Conservation (phyloP, 2,797 vertebrate species). For the Peromyscus nudipes region DNA sequence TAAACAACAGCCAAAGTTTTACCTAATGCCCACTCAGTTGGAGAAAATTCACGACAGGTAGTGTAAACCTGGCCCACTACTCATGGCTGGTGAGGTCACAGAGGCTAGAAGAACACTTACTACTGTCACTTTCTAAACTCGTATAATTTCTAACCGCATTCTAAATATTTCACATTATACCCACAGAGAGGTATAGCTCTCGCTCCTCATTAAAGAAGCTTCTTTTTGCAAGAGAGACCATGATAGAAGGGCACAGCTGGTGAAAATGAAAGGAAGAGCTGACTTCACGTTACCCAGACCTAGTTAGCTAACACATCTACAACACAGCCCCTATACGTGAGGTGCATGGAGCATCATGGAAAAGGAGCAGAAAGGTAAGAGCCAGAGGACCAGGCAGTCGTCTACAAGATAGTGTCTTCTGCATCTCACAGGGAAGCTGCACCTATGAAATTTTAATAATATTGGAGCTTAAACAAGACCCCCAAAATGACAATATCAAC, state of each 20-base stretch:
- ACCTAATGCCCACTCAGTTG: background rate
- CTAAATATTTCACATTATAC: background rate
- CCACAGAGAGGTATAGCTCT: too few relatives aligned
- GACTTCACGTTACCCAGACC: background rate
- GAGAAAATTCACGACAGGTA: background rate
- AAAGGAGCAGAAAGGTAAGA: background rate
- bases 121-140: background rate
- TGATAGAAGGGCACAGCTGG: background rate
- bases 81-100: background rate
- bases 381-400: too few relatives aligned
- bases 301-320: background rate
- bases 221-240: background rate
- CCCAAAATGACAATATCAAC: background rate
- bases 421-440: background rate
- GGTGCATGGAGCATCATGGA: background rate
- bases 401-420: background rate
- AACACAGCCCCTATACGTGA: background rate
- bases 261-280: background rate
- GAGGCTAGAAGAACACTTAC: too few relatives aligned
- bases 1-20: background rate
- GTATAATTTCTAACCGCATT: background rate
- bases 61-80: too few relatives aligned
- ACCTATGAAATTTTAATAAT: background rate
- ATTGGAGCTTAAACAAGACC: background rate
- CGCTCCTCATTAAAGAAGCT: background rate